These are phyloP conservation scores for Opisthograptis luteolata DNA, from an alignment of 2,888 invertebrate species.

Conservation along the genomic window DNA sequence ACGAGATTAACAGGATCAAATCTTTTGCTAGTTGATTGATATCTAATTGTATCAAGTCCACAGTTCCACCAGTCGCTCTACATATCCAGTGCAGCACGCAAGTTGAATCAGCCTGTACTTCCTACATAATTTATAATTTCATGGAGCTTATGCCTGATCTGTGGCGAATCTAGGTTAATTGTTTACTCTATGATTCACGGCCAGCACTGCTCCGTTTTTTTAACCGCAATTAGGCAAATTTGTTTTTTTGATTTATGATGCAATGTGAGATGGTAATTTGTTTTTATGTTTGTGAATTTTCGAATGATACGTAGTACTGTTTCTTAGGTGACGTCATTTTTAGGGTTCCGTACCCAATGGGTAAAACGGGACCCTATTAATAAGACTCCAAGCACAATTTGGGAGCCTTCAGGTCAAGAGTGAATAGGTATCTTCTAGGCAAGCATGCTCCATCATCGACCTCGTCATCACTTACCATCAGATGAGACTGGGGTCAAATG, in stretches of 20 bases:
- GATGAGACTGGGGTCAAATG: no score
- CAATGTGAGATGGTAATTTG: constrained; percentile 3
- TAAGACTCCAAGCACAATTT: no score
- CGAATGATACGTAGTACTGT: no score
- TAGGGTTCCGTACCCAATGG: no score
- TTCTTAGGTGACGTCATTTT: no score
- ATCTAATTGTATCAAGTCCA: no score
- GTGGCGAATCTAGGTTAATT: constrained; percentile 22
- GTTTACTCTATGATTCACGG: constrained; percentile 27
- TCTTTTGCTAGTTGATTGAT: not conserved
- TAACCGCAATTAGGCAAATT: constrained; percentile 11
- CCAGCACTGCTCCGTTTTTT: constrained; percentile 15
- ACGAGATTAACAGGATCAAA: not conserved
- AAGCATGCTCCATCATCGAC: no score
- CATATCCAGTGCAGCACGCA: constrained; percentile 51
- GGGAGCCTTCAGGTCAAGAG: no score
- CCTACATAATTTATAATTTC: constrained; percentile 76
- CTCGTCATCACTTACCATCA: no score
- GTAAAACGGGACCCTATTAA: no score
- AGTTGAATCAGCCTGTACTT: constrained; percentile 66
- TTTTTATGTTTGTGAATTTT: no score
- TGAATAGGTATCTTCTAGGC: no score
- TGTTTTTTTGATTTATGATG: constrained; percentile 8
- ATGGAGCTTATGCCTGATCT: constrained; percentile 51
- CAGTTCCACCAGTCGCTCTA: constrained; percentile 10